Conservation (phyloP, 2,888 invertebrate genomes). For the Pachycephus smyrnensis region DNA sequence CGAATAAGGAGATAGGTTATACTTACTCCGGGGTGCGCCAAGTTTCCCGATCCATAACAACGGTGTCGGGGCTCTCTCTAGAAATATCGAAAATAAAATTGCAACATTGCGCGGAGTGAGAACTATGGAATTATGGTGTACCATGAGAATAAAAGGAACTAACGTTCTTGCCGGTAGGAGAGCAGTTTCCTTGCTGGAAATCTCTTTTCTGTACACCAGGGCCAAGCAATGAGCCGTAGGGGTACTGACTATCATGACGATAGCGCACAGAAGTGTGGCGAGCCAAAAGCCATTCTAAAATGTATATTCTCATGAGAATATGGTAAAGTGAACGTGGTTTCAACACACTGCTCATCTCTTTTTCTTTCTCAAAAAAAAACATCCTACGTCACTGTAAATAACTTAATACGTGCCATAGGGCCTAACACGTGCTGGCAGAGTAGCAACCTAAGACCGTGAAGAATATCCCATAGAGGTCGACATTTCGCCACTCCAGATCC, state of each 20-base stretch:
- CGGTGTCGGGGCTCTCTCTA: conserved; percentile 56
- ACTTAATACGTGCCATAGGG: conserved; percentile 70
- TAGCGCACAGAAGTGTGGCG: conserved; percentile 71
- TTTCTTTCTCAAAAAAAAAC: not conserved
- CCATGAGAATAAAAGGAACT: conserved; percentile 29
- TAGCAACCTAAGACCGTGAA: conserved; percentile 74
- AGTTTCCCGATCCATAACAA: conserved; percentile 51
- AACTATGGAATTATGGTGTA: not conserved
- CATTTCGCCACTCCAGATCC: conserved; percentile 78
- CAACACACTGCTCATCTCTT: not conserved
- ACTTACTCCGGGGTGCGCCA: conserved; percentile 61
- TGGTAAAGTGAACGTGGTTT: conserved; percentile 1
- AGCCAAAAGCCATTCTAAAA: conserved; percentile 80
- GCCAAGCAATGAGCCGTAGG: conserved; percentile 74
- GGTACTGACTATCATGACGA: conserved; percentile 72
- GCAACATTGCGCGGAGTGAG: not conserved
- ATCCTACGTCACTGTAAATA: not conserved
- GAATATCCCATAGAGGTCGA: conserved; percentile 78
- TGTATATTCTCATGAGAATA: conserved; percentile 2
- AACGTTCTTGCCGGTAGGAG: conserved; percentile 52
- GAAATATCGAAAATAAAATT: conserved; percentile 13
- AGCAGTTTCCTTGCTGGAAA: conserved; percentile 37
- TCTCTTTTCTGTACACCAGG: conserved; percentile 65
- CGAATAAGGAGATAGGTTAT: not conserved
- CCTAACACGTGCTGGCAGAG: conserved; percentile 76